A percentile compares a stretch with the other conserved stretches of the same genome.
These are phyloP conservation scores for Upupa epops DNA, from an alignment of 2,113 vertebrate genomes.

Conservation along the genomic window DNA sequence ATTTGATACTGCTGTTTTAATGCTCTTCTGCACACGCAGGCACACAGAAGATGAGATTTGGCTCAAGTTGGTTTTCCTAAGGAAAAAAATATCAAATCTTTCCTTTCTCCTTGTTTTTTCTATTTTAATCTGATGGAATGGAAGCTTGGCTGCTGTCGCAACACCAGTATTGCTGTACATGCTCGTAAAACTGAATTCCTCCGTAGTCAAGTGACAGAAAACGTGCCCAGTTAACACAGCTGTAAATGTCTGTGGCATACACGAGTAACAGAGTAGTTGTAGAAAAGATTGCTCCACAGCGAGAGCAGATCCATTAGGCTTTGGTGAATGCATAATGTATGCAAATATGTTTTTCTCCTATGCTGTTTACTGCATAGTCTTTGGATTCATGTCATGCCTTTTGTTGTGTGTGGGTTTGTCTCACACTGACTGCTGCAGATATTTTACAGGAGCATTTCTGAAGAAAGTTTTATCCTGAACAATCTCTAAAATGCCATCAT, in stretches of 20 bases:
- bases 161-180: not conserved
- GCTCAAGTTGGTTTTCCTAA: not conserved
- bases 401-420: not conserved
- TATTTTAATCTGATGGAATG: not conserved
- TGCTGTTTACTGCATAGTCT: not conserved
- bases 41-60: not conserved
- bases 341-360: not conserved
- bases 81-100: not conserved
- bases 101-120: not conserved
- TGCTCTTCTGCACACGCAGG: not conserved
- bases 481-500: not conserved
- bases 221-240: not conserved
- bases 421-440: fast-evolving
- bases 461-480: not conserved
- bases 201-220: not conserved
- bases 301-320: not conserved
- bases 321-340: not conserved
- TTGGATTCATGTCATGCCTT: not conserved
- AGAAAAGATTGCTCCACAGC: not conserved
- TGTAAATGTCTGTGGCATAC: not conserved
- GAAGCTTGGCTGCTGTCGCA: not conserved
- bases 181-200: constrained; percentile 26
- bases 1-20: not conserved
- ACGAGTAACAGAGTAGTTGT: not conserved
- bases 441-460: not conserved